These are phyloP conservation scores for Varanus komodoensis DNA, from an alignment of 2,113 vertebrate genomes.

Conservation along the genomic window DNA sequence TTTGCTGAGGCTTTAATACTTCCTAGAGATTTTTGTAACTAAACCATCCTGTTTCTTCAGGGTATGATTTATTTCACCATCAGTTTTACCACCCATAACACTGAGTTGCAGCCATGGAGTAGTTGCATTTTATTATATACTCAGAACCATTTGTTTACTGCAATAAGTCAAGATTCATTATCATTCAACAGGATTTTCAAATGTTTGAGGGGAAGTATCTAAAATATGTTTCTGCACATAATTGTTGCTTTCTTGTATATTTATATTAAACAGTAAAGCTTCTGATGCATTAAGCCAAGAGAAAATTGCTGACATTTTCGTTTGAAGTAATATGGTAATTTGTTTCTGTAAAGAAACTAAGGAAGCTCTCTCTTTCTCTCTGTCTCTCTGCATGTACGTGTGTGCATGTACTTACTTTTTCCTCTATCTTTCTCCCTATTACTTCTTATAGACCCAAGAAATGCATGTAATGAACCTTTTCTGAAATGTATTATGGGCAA, in stretches of 20 bases:
- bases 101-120: accelerated
- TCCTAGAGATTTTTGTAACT: background rate
- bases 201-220: background rate
- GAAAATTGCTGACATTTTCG: constrained; percentile 2
- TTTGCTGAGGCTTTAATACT: background rate
- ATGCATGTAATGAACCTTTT: background rate
- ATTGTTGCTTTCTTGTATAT: background rate
- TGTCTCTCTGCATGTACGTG: background rate
- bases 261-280: constrained; percentile 1
- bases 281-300: constrained; percentile 13
- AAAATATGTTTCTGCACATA: background rate
- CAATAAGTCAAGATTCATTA: constrained; percentile 4
- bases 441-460: background rate
- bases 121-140: background rate
- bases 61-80: background rate
- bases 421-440: background rate
- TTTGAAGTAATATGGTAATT: constrained; percentile 4
- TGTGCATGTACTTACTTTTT: background rate
- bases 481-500: background rate
- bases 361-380: background rate
- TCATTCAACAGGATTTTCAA: constrained; percentile 8
- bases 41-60: background rate
- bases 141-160: constrained; percentile 9
- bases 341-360: constrained; percentile 8
- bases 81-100: background rate